Evolutionary conservation across 2,113 vertebrate species (phyloP).

Genomic region (Heloderma charlesbogerti): DNA sequence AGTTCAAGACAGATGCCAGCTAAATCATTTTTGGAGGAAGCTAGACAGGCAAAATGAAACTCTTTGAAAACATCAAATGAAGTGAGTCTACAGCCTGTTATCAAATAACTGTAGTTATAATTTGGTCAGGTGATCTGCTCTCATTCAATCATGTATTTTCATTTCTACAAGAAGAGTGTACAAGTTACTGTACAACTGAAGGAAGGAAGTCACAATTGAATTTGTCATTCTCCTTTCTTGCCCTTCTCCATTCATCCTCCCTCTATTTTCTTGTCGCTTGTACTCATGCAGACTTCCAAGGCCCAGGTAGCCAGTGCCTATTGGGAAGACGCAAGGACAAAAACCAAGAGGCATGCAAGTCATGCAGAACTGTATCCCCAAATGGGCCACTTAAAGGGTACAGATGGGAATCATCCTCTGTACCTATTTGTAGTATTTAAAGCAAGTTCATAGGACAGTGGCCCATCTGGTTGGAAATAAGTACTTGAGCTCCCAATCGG

Average conservation of each 20-base stretch:
- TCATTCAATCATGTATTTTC: constrained; percentile 35
- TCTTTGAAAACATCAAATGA: constrained; percentile 78
- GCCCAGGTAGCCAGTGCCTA: background rate
- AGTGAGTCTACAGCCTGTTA: constrained; percentile 63
- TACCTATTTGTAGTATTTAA: no score
- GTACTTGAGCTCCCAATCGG: background rate
- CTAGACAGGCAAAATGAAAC: constrained; percentile 75
- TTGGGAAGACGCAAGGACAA: background rate
- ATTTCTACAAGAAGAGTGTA: constrained; percentile 40
- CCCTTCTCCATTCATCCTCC: background rate
- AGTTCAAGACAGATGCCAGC: constrained; percentile 80
- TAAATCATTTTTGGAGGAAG: constrained; percentile 75
- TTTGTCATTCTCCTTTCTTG: constrained; percentile 47
- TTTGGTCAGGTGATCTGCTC: constrained; percentile 48
- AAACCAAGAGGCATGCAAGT: background rate
- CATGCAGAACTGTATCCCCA: no score
- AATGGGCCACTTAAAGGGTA: background rate
- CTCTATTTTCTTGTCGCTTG: background rate
- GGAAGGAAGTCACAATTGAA: constrained; percentile 7
- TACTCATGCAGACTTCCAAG: background rate
- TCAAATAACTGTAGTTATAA: constrained; percentile 32
- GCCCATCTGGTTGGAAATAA: background rate
- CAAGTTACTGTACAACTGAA: background rate
- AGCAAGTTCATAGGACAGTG: background rate
- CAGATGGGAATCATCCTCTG: background rate